A percentile compares a stretch with the other conserved stretches of the same genome.
Conservation (phyloP, 2,888 invertebrate genomes). For the Anorthoa munda region DNA sequence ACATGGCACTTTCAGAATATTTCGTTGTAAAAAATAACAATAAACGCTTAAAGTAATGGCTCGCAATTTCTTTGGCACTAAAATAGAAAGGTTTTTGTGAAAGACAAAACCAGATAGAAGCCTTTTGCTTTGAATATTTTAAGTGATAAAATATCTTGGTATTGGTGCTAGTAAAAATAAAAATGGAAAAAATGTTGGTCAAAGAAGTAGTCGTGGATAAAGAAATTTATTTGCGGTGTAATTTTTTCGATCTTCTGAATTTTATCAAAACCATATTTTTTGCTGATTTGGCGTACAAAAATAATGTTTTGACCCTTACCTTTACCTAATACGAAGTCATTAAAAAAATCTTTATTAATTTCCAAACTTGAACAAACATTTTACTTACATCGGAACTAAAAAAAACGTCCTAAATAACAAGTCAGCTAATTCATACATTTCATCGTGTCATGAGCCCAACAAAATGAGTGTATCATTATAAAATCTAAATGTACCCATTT, state of each 20-base stretch:
- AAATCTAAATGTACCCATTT: constrained; percentile 68
- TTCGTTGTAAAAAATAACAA: constrained; percentile 23
- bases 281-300: background rate
- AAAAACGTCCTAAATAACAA: constrained; percentile 49
- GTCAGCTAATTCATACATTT: constrained; percentile 62
- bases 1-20: constrained; percentile 18
- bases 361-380: constrained; percentile 6
- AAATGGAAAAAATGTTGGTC: constrained; percentile 32
- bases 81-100: constrained; percentile 42
- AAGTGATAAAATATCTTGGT: constrained; percentile 13
- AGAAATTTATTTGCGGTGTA: constrained; percentile 15
- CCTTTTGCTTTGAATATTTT: constrained; percentile 42
- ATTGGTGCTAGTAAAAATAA: constrained; percentile 30
- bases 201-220: background rate
- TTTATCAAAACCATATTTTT: background rate
- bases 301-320: background rate
- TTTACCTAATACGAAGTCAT: too few relatives aligned
- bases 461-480: constrained; percentile 68
- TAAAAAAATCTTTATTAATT: background rate
- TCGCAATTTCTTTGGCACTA: constrained; percentile 6
- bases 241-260: constrained; percentile 12
- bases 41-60: constrained; percentile 27
- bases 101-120: constrained; percentile 11
- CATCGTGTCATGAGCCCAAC: constrained; percentile 61
- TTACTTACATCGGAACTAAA: constrained; percentile 16